Conservation (phyloP, 2,888 invertebrate genomes). For the Caenorhabditis sp. region DNA sequence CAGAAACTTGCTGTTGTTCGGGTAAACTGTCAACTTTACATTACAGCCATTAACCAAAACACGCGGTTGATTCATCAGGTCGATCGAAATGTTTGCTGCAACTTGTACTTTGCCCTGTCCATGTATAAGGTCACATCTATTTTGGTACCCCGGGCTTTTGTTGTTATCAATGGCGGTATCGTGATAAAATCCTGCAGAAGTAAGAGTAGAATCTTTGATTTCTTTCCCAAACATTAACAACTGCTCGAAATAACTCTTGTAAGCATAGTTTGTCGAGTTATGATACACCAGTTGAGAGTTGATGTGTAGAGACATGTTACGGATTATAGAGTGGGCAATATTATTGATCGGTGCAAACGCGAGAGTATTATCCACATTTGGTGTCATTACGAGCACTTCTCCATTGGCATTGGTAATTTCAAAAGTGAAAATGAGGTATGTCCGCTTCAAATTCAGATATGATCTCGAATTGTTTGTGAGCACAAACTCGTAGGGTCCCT, state of each 20-base stretch:
- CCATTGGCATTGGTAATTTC: background rate
- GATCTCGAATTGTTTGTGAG: conserved; percentile 2
- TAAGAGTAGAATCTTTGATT: conserved; percentile 10
- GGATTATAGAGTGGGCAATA: conserved; percentile 13
- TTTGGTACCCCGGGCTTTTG: background rate
- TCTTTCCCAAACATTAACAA: conserved; percentile 3
- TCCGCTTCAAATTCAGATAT: conserved; percentile 12
- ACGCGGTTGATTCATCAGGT: conserved; percentile 5
- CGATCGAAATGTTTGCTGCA: conserved; percentile 1
- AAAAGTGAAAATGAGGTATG: background rate
- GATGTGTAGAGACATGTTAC: background rate
- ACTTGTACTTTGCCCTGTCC: background rate
- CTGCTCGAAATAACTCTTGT: conserved; percentile 1
- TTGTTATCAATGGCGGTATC: background rate
- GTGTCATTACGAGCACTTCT: background rate
- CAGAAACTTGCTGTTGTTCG: conserved; percentile 8
- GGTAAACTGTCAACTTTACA: background rate
- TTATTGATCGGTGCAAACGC: conserved; percentile 10
- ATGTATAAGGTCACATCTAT: background rate
- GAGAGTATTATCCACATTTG: background rate
- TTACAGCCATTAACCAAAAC: background rate
- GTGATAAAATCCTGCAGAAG: conserved; percentile 1
- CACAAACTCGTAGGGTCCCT: conserved; percentile 4
- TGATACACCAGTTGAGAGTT: conserved; percentile 6
- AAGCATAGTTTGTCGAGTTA: conserved; percentile 7